Conservation (phyloP, 1,140 invertebrate species). For the Pachyrhynchus sulphureomaculatus region DNA sequence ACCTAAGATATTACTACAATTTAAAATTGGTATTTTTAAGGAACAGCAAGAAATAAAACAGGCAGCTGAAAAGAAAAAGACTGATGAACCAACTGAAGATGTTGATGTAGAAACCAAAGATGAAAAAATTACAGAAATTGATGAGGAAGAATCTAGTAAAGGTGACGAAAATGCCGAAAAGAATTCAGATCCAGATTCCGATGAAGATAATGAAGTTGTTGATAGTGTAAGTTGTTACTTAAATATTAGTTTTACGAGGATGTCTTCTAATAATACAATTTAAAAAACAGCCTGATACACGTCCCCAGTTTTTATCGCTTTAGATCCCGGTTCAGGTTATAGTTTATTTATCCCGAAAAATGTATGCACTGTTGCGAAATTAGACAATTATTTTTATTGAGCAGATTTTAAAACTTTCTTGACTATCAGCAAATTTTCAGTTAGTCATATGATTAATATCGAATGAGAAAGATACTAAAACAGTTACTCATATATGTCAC, state of each 20-base stretch:
- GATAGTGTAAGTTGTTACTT: constrained; percentile 6
- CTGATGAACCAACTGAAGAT: constrained; percentile 58
- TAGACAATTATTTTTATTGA: too few species aligned
- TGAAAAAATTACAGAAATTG: constrained; percentile 55
- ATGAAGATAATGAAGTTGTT: constrained; percentile 51
- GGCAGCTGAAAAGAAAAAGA: constrained; percentile 61
- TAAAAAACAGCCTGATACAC: background rate
- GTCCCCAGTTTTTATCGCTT: too few species aligned
- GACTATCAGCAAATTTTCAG: too few species aligned
- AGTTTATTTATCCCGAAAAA: too few species aligned
- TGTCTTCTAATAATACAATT: background rate
- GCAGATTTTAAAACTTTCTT: too few species aligned
- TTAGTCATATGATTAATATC: too few species aligned
- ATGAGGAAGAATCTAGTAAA: constrained; percentile 49
- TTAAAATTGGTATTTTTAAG: too few species aligned
- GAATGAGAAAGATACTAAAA: too few species aligned
- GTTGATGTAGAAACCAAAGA: constrained; percentile 55
- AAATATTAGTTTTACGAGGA: background rate
- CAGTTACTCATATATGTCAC: too few species aligned
- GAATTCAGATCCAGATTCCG: constrained; percentile 43
- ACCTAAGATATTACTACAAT: too few species aligned
- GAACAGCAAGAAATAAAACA: constrained; percentile 46
- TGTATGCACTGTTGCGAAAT: too few species aligned
- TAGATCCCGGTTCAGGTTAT: too few species aligned
- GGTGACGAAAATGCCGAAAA: constrained; percentile 53